A percentile compares a stretch with the other conserved stretches of the same genome.
phyloP scores from a whole-genome alignment of 2,113 vertebrate species.

The Haplochromis burtoni region DNA sequence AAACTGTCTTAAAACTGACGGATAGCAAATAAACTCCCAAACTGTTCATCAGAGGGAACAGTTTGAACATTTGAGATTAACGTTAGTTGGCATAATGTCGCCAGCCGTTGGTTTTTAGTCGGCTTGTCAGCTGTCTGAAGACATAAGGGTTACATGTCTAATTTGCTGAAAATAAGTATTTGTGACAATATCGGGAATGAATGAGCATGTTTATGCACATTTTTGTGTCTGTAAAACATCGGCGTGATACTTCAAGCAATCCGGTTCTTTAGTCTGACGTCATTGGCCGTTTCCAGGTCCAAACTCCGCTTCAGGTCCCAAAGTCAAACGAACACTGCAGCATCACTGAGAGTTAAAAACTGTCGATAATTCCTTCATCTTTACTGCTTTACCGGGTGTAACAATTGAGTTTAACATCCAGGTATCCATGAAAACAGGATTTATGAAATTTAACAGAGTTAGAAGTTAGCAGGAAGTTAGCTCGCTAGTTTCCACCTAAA shows the following conservation, averaged over 20 bases:
- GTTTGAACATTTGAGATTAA: not conserved
- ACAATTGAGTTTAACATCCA: not conserved
- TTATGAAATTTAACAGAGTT: not conserved
- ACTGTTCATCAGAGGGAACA: not conserved
- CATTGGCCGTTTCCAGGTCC: not conserved
- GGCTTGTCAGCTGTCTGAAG: not conserved
- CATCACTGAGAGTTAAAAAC: not conserved
- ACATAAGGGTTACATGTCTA: not conserved
- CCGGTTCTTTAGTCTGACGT: not conserved
- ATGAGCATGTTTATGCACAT: not conserved
- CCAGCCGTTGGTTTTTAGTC: not conserved
- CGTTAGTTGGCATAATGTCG: not conserved
- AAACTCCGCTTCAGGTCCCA: not conserved
- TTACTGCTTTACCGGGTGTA: not conserved
- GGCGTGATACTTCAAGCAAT: not conserved
- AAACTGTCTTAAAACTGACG: not conserved
- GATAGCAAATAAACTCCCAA: not conserved
- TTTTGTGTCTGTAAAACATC: not conserved
- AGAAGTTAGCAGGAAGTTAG: not conserved
- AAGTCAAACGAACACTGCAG: not conserved
- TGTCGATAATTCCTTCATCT: not conserved
- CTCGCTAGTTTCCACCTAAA: rapidly evolving
- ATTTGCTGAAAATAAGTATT: not conserved
- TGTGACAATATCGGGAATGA: not conserved
- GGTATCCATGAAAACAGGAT: not conserved